A percentile compares a stretch with the other conserved stretches of the same genome.
These are phyloP conservation scores for Liopterus haemorrhoidalis DNA, from an alignment of 2,888 invertebrate genomes.

Conservation along the genomic window DNA sequence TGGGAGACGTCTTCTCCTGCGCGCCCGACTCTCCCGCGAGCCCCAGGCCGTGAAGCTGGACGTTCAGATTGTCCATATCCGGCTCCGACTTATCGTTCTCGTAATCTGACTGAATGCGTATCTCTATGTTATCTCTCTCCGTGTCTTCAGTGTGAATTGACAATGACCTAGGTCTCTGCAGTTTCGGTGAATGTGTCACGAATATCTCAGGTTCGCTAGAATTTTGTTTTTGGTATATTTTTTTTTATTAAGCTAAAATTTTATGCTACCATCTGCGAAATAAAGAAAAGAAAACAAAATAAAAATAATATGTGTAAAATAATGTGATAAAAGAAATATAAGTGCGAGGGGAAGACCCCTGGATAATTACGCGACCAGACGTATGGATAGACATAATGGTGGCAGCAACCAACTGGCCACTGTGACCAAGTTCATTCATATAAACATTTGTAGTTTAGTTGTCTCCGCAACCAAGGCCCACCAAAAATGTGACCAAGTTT, in stretches of 20 bases:
- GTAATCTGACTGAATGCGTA: constrained; percentile 12
- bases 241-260: constrained; percentile 5
- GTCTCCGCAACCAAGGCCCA: too few species aligned
- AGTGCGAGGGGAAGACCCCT: too few species aligned
- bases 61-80: constrained; percentile 23
- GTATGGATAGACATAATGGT: too few species aligned
- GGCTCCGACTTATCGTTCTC: constrained; percentile 31
- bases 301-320: constrained; percentile 13
- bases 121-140: constrained; percentile 31
- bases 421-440: too few species aligned
- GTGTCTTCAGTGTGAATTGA: constrained; percentile 48
- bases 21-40: constrained; percentile 6
- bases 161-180: constrained; percentile 49
- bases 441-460: too few species aligned
- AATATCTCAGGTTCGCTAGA: constrained; percentile 20
- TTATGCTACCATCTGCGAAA: constrained; percentile 23
- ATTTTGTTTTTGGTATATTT: constrained; percentile 19
- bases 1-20: constrained; percentile 23
- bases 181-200: constrained; percentile 35
- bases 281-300: constrained; percentile 19
- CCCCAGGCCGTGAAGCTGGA: not conserved
- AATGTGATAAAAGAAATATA: not conserved
- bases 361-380: too few species aligned
- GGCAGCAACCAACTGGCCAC: too few species aligned
- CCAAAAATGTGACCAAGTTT: too few species aligned